Conservation (phyloP, 1,140 invertebrate species). For the Schlechtendalia chinensis region DNA sequence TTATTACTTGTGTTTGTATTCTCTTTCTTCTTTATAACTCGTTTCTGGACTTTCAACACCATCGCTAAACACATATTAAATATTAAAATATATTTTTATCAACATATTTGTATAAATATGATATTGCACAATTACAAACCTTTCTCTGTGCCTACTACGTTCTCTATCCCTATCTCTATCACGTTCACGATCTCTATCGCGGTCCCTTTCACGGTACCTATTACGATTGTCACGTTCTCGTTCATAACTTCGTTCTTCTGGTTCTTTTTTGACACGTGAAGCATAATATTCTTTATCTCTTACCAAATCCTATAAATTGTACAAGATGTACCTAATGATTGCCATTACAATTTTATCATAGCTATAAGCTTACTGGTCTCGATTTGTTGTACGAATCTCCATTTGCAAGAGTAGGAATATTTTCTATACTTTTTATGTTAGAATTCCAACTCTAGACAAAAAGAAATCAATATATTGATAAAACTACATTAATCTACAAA, state of each 20-base stretch:
- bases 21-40: slow-evolving; percentile 47
- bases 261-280: slow-evolving; percentile 48
- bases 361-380: slow-evolving; percentile 19
- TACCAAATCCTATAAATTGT: slow-evolving; percentile 19
- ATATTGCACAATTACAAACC: slow-evolving; percentile 29
- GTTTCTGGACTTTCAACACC: slow-evolving; percentile 42
- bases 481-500: no score
- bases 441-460: slow-evolving; percentile 28
- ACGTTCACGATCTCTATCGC: slow-evolving; percentile 49
- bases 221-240: slow-evolving; percentile 49
- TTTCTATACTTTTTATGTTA: slow-evolving; percentile 45
- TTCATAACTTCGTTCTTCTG: slow-evolving; percentile 51
- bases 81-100: not conserved
- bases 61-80: slow-evolving; percentile 12
- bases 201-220: slow-evolving; percentile 51
- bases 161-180: slow-evolving; percentile 51
- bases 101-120: not conserved
- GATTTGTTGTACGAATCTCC: slow-evolving; percentile 38
- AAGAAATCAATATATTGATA: not conserved
- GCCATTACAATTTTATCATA: not conserved
- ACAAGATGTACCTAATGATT: not conserved
- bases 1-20: slow-evolving; percentile 47
- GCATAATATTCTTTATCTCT: slow-evolving; percentile 46
- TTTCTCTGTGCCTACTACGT: slow-evolving; percentile 50
- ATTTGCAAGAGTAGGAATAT: slow-evolving; percentile 43